A percentile compares a stretch with the other conserved stretches of the same genome.
Conservation (phyloP, 2,113 vertebrate species). For the Tetraodon nigroviridis region DNA sequence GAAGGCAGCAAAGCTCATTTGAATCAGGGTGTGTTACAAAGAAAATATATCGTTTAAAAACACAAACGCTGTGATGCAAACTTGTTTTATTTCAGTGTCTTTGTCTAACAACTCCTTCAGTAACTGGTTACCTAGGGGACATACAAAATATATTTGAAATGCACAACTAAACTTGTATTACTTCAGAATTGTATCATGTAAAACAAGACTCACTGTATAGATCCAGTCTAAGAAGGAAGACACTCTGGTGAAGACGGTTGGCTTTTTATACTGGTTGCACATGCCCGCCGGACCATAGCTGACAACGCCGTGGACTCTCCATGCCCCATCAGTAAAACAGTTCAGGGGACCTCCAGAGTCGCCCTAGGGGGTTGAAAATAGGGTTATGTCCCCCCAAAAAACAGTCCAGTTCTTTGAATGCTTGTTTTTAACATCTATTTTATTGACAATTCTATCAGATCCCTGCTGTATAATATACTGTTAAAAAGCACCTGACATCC, state of each 20-base stretch:
- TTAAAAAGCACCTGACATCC: constrained; percentile 65
- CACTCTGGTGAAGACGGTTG: constrained; percentile 72
- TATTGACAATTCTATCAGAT: neutral
- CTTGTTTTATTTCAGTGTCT: constrained; percentile 26
- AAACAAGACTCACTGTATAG: constrained; percentile 38
- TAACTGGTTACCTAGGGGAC: neutral
- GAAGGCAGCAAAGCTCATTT: too few species aligned
- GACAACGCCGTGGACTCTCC: constrained; percentile 68
- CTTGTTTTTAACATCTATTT: neutral
- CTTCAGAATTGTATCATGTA: neutral
- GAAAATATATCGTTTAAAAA: neutral
- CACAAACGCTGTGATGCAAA: neutral
- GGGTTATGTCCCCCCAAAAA: constrained; percentile 3
- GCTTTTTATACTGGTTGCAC: constrained; percentile 65
- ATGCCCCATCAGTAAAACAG: constrained; percentile 52
- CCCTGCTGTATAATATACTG: neutral
- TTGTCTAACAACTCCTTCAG: neutral
- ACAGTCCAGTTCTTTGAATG: neutral
- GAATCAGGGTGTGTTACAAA: neutral
- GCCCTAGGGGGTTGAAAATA: constrained; percentile 40
- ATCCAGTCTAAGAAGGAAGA: constrained; percentile 70
- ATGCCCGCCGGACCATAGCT: constrained; percentile 61
- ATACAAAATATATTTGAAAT: neutral
- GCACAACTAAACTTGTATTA: neutral
- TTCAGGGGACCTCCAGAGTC: constrained; percentile 70